Percentiles rank a stretch among this genome's conserved stretches.
These are phyloP conservation scores for Anarsia innoxiella DNA, from an alignment of 2,888 invertebrate species.

Conservation along the genomic window DNA sequence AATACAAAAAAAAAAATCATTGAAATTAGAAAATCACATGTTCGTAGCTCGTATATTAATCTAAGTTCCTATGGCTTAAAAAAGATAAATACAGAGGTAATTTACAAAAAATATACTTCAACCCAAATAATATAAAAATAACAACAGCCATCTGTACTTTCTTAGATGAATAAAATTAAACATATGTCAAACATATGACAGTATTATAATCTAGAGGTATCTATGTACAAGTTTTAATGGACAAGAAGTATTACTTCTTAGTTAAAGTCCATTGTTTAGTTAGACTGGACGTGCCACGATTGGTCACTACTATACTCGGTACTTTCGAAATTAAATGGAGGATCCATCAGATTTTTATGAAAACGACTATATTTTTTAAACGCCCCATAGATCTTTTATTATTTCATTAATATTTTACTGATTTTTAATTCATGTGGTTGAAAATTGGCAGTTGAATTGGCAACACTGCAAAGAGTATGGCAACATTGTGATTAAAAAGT, in stretches of 20 bases:
- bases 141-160: conserved; percentile 76
- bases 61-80: conserved; percentile 72
- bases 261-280: conserved; percentile 40
- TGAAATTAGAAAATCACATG: conserved; percentile 66
- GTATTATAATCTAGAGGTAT: conserved; percentile 70
- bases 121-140: conserved; percentile 76
- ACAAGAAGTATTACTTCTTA: conserved; percentile 40
- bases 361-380: too few relatives aligned
- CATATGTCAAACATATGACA: conserved; percentile 75
- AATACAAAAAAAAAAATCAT: conserved; percentile 48
- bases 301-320: conserved; percentile 58
- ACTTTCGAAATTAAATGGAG: too few relatives aligned
- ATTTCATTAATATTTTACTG: too few relatives aligned
- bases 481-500: too few relatives aligned
- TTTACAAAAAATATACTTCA: conserved; percentile 75
- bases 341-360: too few relatives aligned
- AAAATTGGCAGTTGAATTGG: too few relatives aligned
- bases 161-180: conserved; percentile 75
- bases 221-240: conserved; percentile 65
- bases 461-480: too few relatives aligned
- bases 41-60: conserved; percentile 68
- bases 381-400: too few relatives aligned
- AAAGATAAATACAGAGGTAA: conserved; percentile 74
- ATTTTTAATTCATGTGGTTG: too few relatives aligned
- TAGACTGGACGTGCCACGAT: conserved; percentile 63